These are phyloP conservation scores for Acrocyrtus sp. DNA, from an alignment of 2,888 invertebrate genomes.

Conservation along the genomic window DNA sequence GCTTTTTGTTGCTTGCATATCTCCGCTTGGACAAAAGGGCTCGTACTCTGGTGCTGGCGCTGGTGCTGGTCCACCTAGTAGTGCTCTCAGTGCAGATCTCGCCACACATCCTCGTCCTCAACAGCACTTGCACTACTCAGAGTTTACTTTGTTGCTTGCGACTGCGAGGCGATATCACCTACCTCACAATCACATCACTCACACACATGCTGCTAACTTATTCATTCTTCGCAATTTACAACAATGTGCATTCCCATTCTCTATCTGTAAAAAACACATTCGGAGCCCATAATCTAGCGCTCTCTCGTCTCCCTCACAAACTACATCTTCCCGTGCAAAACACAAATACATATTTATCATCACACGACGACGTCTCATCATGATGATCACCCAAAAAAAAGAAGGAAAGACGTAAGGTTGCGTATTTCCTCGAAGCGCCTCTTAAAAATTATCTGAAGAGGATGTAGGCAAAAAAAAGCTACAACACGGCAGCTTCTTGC, in stretches of 20 bases:
- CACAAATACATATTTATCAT: not conserved
- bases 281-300: not conserved
- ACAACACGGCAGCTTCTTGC: too few species aligned
- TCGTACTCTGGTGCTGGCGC: too few species aligned
- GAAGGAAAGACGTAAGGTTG: too few species aligned
- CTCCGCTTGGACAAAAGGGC: too few species aligned
- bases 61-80: not conserved
- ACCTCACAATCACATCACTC: not conserved
- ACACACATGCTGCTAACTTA: not conserved
- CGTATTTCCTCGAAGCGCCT: too few species aligned
- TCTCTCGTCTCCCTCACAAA: not conserved
- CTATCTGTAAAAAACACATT: not conserved
- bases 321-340: not conserved
- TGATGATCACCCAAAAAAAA: too few species aligned
- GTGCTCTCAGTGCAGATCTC: not conserved
- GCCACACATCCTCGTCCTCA: not conserved
- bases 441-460: too few species aligned
- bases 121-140: not conserved
- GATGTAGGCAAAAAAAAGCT: too few species aligned
- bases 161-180: not conserved
- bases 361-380: not conserved
- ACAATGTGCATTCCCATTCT: not conserved
- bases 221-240: not conserved
- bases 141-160: not conserved
- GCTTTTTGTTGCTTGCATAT: too few species aligned